Conservation (phyloP, 2,113 vertebrate species). For the Brachyhypopomus gauderio region DNA sequence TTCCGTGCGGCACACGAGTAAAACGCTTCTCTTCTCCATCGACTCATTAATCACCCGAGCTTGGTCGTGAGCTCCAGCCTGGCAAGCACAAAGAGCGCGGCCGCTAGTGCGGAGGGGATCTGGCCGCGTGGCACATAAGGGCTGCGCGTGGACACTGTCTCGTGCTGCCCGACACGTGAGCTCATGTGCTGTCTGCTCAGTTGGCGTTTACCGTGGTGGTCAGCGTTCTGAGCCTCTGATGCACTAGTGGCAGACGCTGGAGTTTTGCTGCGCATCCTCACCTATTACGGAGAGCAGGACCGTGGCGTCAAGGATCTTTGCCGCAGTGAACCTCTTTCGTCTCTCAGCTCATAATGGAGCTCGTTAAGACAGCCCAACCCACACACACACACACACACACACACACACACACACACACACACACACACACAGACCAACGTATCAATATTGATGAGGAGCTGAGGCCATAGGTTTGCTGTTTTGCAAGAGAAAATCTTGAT, state of each 20-base stretch:
- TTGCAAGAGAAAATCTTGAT: conserved; percentile 45
- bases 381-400: conserved; percentile 1
- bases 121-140: no score
- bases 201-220: background rate
- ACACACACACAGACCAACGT: conserved; percentile 74
- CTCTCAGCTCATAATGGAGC: conserved; percentile 81
- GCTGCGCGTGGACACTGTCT: no score
- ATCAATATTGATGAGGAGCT: conserved; percentile 92
- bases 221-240: background rate
- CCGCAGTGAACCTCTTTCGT: conserved; percentile 41
- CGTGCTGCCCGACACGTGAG: no score
- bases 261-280: conserved; percentile 45
- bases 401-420: conserved; percentile 67
- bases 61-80: no score
- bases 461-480: conserved; percentile 83
- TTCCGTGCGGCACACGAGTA: no score
- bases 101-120: no score
- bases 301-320: conserved; percentile 48
- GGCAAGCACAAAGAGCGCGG: no score
- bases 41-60: no score
- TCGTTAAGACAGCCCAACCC: conserved; percentile 77
- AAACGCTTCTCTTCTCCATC: no score
- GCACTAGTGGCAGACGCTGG: conserved; percentile 1
- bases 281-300: conserved; percentile 48
- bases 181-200: no score